Conservation (phyloP, 1,140 invertebrate genomes). For the Ylistrum balloti region DNA sequence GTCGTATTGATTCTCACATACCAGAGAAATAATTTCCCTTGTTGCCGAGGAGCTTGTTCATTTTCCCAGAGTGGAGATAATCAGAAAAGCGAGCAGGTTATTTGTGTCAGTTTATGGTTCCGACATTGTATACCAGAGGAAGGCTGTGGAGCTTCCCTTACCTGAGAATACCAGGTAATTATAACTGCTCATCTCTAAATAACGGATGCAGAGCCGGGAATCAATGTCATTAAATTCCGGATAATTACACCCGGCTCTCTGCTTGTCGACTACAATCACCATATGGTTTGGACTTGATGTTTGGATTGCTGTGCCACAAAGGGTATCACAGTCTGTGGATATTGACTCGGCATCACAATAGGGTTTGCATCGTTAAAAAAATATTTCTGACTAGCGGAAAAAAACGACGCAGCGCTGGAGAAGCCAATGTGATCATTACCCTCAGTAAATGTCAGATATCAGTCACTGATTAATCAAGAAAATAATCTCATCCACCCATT, state of each 20-base stretch:
- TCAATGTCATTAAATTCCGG: slow-evolving; percentile 38
- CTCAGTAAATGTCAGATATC: neutral
- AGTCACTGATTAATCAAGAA: neutral
- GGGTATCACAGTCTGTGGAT: neutral
- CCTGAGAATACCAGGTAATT: slow-evolving; percentile 20
- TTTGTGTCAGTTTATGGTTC: slow-evolving; percentile 13
- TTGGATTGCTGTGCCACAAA: slow-evolving; percentile 28
- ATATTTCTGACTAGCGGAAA: neutral
- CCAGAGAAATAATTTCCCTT: slow-evolving; percentile 33
- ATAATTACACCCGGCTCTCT: slow-evolving; percentile 38
- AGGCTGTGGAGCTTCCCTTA: neutral
- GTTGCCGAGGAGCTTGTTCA: slow-evolving; percentile 7
- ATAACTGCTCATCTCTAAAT: slow-evolving; percentile 39
- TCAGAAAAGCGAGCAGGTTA: neutral
- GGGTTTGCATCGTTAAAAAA: slow-evolving; percentile 29
- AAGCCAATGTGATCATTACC: slow-evolving; percentile 11
- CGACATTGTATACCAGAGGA: slow-evolving; percentile 12
- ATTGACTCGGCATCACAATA: neutral
- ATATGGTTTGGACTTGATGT: slow-evolving; percentile 18
- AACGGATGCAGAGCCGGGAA: slow-evolving; percentile 36
- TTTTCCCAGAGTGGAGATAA: slow-evolving; percentile 27
- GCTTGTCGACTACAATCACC: slow-evolving; percentile 37
- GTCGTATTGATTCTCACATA: neutral
- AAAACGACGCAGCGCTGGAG: neutral
- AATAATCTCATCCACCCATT: neutral